A percentile compares a stretch with the other conserved stretches of the same genome.
Conservation (phyloP, 2,888 invertebrate species). For the Stenolophus ochropezus region DNA sequence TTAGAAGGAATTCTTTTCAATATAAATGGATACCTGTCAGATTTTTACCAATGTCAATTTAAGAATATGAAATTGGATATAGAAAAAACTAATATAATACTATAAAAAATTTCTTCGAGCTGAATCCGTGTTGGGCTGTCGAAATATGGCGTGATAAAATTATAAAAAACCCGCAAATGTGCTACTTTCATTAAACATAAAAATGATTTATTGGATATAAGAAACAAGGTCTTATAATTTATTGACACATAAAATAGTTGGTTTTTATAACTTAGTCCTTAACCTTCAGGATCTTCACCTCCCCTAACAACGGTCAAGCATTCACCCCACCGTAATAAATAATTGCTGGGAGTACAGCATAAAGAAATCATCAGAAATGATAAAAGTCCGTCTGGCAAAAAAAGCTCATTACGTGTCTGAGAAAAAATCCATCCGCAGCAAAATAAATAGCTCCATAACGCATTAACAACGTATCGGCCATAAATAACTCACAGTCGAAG, state of each 20-base stretch:
- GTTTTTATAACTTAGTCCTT: neutral
- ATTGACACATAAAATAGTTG: neutral
- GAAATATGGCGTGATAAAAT: neutral
- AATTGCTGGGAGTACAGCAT: neutral
- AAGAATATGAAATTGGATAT: too few species aligned
- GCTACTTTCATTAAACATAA: neutral
- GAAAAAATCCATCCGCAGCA: slow-evolving; percentile 24
- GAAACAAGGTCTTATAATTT: neutral
- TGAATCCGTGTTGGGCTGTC: too few species aligned
- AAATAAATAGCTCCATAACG: slow-evolving; percentile 43
- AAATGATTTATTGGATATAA: neutral
- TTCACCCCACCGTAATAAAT: neutral
- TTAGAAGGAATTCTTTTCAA: too few species aligned
- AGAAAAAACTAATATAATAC: too few species aligned
- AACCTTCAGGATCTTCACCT: neutral
- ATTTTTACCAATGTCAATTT: too few species aligned
- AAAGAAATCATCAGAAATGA: slow-evolving; percentile 14
- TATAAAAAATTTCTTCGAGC: too few species aligned
- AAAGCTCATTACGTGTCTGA: slow-evolving; percentile 24
- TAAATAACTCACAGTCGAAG: slow-evolving; percentile 39
- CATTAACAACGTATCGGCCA: slow-evolving; percentile 40
- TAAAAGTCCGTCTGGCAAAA: slow-evolving; percentile 2
- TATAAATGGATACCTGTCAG: too few species aligned
- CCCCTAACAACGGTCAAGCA: neutral
- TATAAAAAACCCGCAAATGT: neutral